These are phyloP conservation scores for Muntiacus reevesi DNA, from an alignment of 2,113 vertebrate genomes.

Conservation along the genomic window DNA sequence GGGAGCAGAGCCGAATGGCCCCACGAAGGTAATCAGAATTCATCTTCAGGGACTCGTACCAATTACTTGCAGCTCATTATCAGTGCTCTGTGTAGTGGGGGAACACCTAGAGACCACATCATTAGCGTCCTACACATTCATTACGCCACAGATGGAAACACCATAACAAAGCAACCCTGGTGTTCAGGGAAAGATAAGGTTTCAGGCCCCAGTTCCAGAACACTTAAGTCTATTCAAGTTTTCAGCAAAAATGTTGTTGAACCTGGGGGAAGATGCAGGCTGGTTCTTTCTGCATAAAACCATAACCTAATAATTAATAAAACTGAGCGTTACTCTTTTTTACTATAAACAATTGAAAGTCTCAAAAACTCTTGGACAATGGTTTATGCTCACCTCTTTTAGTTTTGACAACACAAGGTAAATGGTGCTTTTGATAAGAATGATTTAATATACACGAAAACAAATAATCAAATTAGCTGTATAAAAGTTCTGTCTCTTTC, in stretches of 20 bases:
- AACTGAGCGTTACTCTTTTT: background rate
- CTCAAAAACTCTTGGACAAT: background rate
- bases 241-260: background rate
- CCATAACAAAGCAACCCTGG: slow-evolving; percentile 63
- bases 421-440: slow-evolving; percentile 46
- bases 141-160: slow-evolving; percentile 83
- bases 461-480: background rate
- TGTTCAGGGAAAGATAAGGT: slow-evolving; percentile 38
- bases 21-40: slow-evolving; percentile 84
- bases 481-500: slow-evolving; percentile 27
- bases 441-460: slow-evolving; percentile 59
- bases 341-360: background rate
- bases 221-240: background rate
- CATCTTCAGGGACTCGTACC: slow-evolving; percentile 89
- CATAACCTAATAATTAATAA: background rate
- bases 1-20: slow-evolving; percentile 72
- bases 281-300: background rate
- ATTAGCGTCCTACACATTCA: slow-evolving; percentile 86
- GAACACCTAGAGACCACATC: slow-evolving; percentile 90
- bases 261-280: background rate
- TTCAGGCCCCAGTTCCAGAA: background rate
- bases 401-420: slow-evolving; percentile 24
- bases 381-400: slow-evolving; percentile 20
- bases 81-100: slow-evolving; percentile 83
- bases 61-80: slow-evolving; percentile 93